Base-by-base conservation (phyloP, 2,797 vertebrate species). In the Xenops minutus region DNA sequence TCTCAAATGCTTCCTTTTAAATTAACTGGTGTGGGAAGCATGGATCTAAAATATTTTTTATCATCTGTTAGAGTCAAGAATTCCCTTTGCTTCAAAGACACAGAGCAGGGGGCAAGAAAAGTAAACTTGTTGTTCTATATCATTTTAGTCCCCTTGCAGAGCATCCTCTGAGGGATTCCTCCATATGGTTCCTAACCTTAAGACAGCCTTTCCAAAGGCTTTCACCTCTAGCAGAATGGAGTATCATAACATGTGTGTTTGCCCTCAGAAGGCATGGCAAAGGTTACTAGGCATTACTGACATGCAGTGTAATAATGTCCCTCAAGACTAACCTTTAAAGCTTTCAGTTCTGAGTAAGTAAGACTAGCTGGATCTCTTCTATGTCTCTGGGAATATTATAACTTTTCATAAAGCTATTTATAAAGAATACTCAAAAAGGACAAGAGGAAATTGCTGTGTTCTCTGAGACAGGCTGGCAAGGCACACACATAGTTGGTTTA, bases 301-400 rank as follows among this genome's bases (percentile, higher is more conserved):
- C 97, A 94, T 91, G 89, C 93, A 90, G 58, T 93, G 51, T 96
- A 96, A 95, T 95, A 96, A 92, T 52, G 93, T 97, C 97, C 96
- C 97, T 96, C 77, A 85, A 97, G 97, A 95, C 93, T 96, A 97
- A 97, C 96, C 95, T 97, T 97, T 97, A 97, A 96, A 97, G 97
- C 94, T 97, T 97, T 97, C 95, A 93, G 73, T 88, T 96, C 77
- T 95, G 83, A 89, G 89, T 94, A 88, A 96, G 94, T 95, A 80
- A 96, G 88, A 83, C 89, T 94, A 82, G 87, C 82, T 80, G 92
- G 91, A 97, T 93, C 84, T 95, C 97, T 95, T 82, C 92, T 95
- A 51, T 94, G 73, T 97, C 97, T 97, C 96, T 94, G 93, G 93
- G 83, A 97, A 94, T 97, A 92, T 95, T 90, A 89, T 83, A 95